Base-by-base conservation (phyloP, 2,888 invertebrate species). In the Zonitis immaculata region DNA sequence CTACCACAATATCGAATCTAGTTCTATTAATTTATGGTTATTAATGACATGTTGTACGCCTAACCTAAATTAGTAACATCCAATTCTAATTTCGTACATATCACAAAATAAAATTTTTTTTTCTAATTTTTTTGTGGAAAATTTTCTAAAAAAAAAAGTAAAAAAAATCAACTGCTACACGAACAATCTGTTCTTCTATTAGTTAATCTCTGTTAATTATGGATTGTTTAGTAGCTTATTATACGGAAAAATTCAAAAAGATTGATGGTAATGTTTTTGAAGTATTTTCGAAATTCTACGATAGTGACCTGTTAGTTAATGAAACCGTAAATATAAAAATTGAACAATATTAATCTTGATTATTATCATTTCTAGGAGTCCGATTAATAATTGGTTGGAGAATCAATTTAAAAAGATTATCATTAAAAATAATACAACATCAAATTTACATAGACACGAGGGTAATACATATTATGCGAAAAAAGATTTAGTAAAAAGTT, bases 391-490 rank as follows among this genome's bases (percentile, higher is more conserved):
- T 20, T 78, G 76, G 77, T 55, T 77, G 14, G 62, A 73, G 20
- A 59, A 66, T 42, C 66, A 67, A 49, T 67, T 73, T 49, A 60
- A 68, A 45, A 66, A 62, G 28, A 72, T 65, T 52, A 61, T 68
- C 9, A 56, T 57, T 18, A 77, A 79, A 62, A 69, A 71, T 50
- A 53, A 66, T 18, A 56, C 60, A 9, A 66, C 69, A 56, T 76
- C 78, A 1, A 67, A 67, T 49, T 46, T 60, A 9, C 72, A 66
- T 55, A 75, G 77, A 65, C 79, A 75, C 64, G 73, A 70, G 44
- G 87, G 85, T 6, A 86, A 87, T 62, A 77, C 78, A 20, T 79
- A 78, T 62, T 87, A 83, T 68, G 77, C 79, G 59, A 72, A 73
- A 0, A 81, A 81, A 56, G 67, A 77, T 28, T 76, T 81, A 44